phyloP scores from a whole-genome alignment of 2,888 invertebrate genomes.

The Pseudococcus longispinus region DNA sequence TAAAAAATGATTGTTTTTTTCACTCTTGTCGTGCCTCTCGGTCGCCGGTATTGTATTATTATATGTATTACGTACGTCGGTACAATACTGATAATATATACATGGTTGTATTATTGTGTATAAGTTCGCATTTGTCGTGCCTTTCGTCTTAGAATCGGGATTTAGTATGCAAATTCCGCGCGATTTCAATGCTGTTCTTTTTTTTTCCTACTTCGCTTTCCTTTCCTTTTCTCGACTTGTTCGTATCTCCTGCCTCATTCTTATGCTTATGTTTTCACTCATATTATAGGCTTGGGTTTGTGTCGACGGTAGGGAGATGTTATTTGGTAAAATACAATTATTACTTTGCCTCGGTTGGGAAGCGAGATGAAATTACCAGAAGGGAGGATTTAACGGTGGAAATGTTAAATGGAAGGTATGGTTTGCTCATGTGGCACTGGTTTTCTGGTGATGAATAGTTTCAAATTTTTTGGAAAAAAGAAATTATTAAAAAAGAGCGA shows the following conservation, averaged over 20 bases:
- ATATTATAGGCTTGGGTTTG: not conserved
- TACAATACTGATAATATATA: slow-evolving; percentile 1
- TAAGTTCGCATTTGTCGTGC: slow-evolving; percentile 10
- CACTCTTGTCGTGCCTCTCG: not conserved
- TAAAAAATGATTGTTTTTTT: slow-evolving; percentile 17
- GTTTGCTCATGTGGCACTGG: not conserved
- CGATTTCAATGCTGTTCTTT: not conserved
- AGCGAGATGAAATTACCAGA: not conserved
- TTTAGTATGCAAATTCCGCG: slow-evolving; percentile 15
- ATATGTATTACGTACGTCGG: not conserved
- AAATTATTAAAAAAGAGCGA: no score
- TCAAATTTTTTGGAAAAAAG: no score
- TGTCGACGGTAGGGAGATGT: not conserved
- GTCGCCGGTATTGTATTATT: not conserved
- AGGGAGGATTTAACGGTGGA: not conserved
- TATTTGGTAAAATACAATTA: not conserved
- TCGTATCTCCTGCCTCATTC: not conserved
- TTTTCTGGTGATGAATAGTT: no score
- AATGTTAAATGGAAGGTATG: not conserved
- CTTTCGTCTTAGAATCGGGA: slow-evolving; percentile 22
- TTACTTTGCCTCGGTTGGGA: not conserved
- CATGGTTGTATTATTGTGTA: slow-evolving; percentile 2
- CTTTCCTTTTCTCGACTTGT: not conserved
- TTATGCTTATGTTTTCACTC: not conserved
- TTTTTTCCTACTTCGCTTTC: not conserved